A percentile compares a stretch with the other conserved stretches of the same genome.
These are phyloP conservation scores for Eurytoma californica DNA, from an alignment of 2,888 invertebrate species.

Conservation along the genomic window DNA sequence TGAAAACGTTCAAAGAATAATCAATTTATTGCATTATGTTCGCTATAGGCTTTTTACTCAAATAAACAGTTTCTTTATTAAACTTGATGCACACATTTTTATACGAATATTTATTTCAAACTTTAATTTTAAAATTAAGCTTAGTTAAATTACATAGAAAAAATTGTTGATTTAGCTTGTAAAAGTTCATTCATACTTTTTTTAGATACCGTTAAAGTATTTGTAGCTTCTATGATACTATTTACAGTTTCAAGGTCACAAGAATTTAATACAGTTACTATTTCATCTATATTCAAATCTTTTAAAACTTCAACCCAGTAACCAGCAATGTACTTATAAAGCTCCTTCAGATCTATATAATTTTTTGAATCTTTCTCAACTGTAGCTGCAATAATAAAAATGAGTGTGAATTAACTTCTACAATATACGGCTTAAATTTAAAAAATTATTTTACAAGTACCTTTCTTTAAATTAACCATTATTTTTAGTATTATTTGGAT, in stretches of 20 bases:
- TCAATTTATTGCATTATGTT: too few relatives aligned
- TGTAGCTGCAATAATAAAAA: constrained; percentile 38
- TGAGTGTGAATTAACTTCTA: constrained; percentile 1
- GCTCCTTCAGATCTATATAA: constrained; percentile 59
- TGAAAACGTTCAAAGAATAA: too few relatives aligned
- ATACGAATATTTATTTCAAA: too few relatives aligned
- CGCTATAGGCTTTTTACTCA: too few relatives aligned
- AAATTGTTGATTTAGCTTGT: constrained; percentile 20
- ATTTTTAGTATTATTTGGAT: constrained; percentile 60
- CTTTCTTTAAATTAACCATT: constrained; percentile 61
- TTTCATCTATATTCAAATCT: constrained; percentile 56
- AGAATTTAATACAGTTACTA: constrained; percentile 57
- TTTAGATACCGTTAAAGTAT: constrained; percentile 19
- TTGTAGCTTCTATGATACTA: constrained; percentile 32
- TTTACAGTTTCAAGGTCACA: constrained; percentile 53
- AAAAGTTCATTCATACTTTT: constrained; percentile 16
- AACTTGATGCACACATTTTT: too few relatives aligned
- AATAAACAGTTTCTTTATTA: too few relatives aligned
- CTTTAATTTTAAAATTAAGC: not conserved
- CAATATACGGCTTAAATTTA: not conserved
- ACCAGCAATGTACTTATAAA: constrained; percentile 62
- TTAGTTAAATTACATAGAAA: not conserved
- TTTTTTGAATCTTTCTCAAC: constrained; percentile 55
- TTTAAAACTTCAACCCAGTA: constrained; percentile 65
- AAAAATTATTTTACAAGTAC: constrained; percentile 54